Evolutionary conservation across 2,113 vertebrate species (phyloP).

Genomic region (Etheostoma spectabile): DNA sequence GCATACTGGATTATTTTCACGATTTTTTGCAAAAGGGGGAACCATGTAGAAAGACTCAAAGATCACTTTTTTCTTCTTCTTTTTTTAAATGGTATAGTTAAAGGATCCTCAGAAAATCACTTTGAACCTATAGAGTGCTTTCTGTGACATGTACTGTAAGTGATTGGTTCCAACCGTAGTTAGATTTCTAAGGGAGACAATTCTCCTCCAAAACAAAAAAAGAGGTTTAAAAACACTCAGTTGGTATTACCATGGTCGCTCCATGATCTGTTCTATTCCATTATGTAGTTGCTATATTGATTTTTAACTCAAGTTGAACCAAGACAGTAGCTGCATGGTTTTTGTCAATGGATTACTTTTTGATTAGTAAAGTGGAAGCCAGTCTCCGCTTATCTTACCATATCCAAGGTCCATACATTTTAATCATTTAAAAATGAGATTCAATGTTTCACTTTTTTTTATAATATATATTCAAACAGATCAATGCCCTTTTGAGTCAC

Average conservation of each 20-base stretch:
- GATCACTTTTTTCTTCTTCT: background rate
- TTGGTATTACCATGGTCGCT: conserved; percentile 53
- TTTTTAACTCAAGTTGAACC: conserved; percentile 58
- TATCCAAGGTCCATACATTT: background rate
- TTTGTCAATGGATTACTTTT: conserved; percentile 42
- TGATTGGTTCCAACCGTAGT: background rate
- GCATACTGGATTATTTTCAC: background rate
- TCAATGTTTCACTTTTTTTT: background rate
- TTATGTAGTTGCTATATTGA: conserved; percentile 62
- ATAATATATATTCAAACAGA: background rate
- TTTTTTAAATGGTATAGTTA: background rate
- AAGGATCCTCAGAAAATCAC: background rate
- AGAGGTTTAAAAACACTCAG: conserved; percentile 44
- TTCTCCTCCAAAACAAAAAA: background rate
- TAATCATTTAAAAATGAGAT: background rate
- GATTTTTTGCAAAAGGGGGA: background rate
- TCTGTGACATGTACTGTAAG: background rate
- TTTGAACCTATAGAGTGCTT: background rate
- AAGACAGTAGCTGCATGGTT: conserved; percentile 35
- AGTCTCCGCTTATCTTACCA: background rate
- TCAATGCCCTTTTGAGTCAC: background rate
- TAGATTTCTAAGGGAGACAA: background rate
- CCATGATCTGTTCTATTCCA: conserved; percentile 56
- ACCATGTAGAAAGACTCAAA: background rate
- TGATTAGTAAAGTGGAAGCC: conserved; percentile 31